phyloP scores from a whole-genome alignment of 2,113 vertebrate species.

The Gasterosteus nipponicus region DNA sequence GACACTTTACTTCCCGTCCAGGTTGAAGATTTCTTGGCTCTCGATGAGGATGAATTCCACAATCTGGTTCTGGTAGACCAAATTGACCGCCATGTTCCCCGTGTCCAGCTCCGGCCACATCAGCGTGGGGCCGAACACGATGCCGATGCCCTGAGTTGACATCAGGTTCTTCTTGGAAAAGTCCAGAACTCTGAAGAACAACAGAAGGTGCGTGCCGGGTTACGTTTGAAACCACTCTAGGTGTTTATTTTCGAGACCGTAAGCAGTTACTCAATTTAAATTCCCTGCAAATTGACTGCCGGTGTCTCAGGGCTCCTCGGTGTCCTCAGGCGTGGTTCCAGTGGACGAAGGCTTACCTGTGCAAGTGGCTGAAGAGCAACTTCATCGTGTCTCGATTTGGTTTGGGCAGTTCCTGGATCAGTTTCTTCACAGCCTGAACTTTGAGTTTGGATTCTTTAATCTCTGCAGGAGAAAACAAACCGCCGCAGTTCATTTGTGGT shows the following conservation, averaged over 20 bases:
- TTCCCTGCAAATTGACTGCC: neutral
- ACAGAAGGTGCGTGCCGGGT: conserved; percentile 17
- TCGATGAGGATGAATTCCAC: conserved; percentile 91
- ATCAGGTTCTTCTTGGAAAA: conserved; percentile 91
- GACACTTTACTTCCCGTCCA: conserved; percentile 51
- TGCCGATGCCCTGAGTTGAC: conserved; percentile 94
- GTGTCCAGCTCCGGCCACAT: conserved; percentile 89
- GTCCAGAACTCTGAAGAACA: conserved; percentile 85
- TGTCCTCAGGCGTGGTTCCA: neutral
- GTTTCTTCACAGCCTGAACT: conserved; percentile 83
- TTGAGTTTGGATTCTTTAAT: conserved; percentile 82
- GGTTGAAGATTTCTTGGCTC: conserved; percentile 87
- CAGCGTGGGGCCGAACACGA: conserved; percentile 96
- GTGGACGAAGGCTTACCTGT: conserved; percentile 81
- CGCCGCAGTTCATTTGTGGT: neutral
- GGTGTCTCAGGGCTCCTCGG: too few species aligned
- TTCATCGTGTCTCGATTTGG: conserved; percentile 94
- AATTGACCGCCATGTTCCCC: conserved; percentile 92
- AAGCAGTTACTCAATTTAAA: neutral
- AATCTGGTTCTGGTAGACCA: conserved; percentile 97
- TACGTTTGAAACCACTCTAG: neutral
- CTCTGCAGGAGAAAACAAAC: conserved; percentile 77
- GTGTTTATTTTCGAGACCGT: neutral
- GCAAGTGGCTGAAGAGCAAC: conserved; percentile 90
- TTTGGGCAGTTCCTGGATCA: conserved; percentile 87